Percentiles rank a stretch among this genome's conserved stretches.
Evolutionary conservation across 2,113 vertebrate species (phyloP).

Genomic region (Ondatra zibethicus): DNA sequence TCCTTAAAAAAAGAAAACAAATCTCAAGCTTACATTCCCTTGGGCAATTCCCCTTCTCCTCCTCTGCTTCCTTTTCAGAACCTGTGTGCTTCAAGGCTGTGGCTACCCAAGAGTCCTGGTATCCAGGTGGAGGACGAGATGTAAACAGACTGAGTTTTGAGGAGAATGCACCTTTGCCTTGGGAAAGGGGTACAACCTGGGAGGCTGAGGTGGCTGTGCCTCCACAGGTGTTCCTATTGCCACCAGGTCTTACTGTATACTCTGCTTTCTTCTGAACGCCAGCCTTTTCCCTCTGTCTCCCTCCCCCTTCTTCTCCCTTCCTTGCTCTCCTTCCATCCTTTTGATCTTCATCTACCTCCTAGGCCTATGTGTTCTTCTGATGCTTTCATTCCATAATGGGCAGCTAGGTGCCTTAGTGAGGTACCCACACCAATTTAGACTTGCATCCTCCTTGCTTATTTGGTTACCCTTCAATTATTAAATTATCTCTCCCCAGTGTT

Average conservation of each 20-base stretch:
- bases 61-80: background rate
- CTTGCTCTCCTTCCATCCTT: background rate
- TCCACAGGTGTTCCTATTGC: too few relatives aligned
- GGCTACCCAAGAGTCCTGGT: too few relatives aligned
- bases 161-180: background rate
- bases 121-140: background rate
- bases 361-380: background rate
- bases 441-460: background rate
- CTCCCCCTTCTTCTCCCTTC: background rate
- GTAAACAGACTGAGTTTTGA: background rate
- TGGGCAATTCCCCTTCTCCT: background rate
- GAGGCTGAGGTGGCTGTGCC: background rate
- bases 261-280: background rate
- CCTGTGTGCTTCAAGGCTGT: background rate
- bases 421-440: background rate
- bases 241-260: background rate
- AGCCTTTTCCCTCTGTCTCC: background rate
- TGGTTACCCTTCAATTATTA: background rate
- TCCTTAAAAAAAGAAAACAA: background rate
- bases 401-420: background rate
- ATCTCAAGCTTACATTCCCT: background rate
- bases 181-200: background rate
- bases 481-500: background rate
- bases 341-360: background rate
- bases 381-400: background rate